Evolutionary conservation across 2,797 vertebrate genomes (phyloP).

Genomic region (Chrysocyon brachyurus): DNA sequence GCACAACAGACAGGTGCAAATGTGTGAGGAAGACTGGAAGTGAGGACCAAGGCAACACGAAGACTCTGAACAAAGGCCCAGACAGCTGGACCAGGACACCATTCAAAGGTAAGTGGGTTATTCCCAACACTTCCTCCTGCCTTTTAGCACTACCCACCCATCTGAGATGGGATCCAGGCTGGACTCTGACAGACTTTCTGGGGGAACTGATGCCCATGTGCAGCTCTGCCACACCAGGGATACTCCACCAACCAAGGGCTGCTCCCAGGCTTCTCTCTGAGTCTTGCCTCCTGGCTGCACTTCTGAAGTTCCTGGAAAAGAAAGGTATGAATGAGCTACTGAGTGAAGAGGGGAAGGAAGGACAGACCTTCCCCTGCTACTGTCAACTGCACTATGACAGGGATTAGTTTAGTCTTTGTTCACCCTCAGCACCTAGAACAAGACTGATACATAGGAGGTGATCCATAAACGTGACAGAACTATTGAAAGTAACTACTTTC

Average conservation of each 20-base stretch:
- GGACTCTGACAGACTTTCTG: background rate
- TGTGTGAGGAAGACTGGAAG: too few relatives aligned
- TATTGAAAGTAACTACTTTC: background rate
- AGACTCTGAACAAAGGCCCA: background rate
- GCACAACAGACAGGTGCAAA: too few relatives aligned
- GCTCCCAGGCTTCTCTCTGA: background rate
- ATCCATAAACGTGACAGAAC: background rate
- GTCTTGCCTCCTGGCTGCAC: background rate
- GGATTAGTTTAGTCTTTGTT: background rate
- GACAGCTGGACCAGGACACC: background rate
- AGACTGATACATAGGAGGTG: background rate
- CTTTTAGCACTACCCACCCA: background rate
- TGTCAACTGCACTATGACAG: background rate
- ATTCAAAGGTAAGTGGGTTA: background rate
- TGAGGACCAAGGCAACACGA: too few relatives aligned
- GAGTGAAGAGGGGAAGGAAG: background rate
- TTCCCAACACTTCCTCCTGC: background rate
- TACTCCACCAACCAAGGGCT: background rate
- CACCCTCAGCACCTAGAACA: background rate
- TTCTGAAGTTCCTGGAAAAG: background rate
- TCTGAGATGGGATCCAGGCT: background rate
- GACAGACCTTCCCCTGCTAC: background rate
- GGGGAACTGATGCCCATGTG: rapidly evolving
- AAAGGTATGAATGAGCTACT: background rate
- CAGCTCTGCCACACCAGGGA: background rate